Conservation (phyloP, 2,113 vertebrate species). For the Otus sunia region DNA sequence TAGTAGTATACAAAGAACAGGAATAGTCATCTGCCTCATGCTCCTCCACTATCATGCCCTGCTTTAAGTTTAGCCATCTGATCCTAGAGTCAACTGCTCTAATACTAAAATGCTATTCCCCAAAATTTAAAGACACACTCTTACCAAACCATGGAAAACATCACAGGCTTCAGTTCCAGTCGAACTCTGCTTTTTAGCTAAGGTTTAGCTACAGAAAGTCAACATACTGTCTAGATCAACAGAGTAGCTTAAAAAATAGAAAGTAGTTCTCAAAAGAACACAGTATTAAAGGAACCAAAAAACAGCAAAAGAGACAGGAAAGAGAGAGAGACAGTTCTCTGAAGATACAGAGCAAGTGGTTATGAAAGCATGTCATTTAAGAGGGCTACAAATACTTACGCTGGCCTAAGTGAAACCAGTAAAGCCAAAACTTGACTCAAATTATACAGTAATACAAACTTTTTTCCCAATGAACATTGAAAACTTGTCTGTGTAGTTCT, state of each 20-base stretch:
- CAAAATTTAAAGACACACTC: neutral
- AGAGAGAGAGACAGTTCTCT: neutral
- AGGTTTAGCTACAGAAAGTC: neutral
- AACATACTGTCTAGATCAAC: neutral
- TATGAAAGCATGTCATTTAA: neutral
- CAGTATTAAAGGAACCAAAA: neutral
- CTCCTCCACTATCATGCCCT: neutral
- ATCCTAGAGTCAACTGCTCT: neutral
- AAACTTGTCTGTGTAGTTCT: neutral
- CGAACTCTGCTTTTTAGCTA: neutral
- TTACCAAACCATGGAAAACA: neutral
- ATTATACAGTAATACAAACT: neutral
- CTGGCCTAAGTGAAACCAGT: neutral
- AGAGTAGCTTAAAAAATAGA: neutral
- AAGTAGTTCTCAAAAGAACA: neutral
- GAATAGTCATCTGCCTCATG: neutral
- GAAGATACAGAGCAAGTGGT: rapidly evolving
- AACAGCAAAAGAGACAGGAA: neutral
- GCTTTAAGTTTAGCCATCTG: neutral
- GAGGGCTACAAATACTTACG: neutral
- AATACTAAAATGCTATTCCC: neutral
- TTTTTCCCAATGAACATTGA: no score
- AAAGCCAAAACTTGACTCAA: neutral
- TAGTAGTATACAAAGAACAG: neutral
- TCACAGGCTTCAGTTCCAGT: neutral